A percentile compares a stretch with the other conserved stretches of the same genome.
Conservation (phyloP, 64 coral and sea anemone species). For the Acropora tenuis region DNA sequence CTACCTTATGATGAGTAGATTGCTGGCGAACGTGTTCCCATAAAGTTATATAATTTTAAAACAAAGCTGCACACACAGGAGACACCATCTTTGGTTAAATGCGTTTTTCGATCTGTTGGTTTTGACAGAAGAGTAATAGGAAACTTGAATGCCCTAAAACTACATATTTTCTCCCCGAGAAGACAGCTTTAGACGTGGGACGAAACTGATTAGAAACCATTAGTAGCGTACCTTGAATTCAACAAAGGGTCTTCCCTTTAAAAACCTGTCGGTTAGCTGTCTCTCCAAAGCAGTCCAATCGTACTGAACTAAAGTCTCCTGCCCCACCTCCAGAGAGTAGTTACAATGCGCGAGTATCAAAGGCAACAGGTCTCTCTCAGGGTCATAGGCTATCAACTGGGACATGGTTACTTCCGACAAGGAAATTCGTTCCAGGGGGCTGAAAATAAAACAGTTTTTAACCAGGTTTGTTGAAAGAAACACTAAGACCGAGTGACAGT, state of each 20-base stretch:
- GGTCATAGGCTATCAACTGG: conserved; percentile 73
- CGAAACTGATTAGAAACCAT: background rate
- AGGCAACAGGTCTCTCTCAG: conserved; percentile 73
- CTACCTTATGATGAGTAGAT: background rate
- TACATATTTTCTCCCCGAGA: too few species aligned
- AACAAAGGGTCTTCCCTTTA: conserved; percentile 68
- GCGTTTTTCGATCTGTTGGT: too few species aligned
- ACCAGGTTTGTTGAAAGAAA: too few species aligned
- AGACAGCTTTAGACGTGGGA: too few species aligned
- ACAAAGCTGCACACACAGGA: too few species aligned
- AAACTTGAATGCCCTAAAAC: too few species aligned
- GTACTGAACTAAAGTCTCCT: conserved; percentile 72
- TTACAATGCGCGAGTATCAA: conserved; percentile 74
- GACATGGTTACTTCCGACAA: conserved; percentile 52
- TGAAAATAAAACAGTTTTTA: background rate
- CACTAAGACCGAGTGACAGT: too few species aligned
- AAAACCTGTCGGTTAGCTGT: conserved; percentile 85
- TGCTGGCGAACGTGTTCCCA: background rate
- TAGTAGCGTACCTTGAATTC: conserved; percentile 55
- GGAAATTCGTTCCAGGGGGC: conserved; percentile 17
- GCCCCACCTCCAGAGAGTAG: conserved; percentile 79
- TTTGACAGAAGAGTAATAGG: too few species aligned
- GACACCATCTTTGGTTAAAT: too few species aligned
- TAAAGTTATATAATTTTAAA: too few species aligned
- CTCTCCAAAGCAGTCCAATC: conserved; percentile 79